Conservation (phyloP, 2,113 vertebrate species). For the Himantopus leucocephalus region DNA sequence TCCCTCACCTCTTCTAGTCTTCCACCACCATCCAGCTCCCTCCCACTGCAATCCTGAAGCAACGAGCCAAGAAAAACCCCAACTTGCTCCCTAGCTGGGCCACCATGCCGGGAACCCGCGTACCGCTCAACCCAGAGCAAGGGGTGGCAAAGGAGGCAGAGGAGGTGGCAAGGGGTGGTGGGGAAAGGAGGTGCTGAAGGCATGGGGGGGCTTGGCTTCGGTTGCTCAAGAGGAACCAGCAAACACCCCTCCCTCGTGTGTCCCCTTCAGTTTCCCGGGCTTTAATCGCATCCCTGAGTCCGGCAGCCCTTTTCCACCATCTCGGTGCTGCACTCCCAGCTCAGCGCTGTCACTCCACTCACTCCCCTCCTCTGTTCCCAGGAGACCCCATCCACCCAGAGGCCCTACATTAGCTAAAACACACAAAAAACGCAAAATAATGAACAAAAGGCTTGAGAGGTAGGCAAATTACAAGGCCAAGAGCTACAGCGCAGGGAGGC, state of each 20-base stretch:
- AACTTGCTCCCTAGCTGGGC: background rate
- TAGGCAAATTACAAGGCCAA: background rate
- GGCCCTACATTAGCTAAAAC: background rate
- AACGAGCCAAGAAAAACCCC: background rate
- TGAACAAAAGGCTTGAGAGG: background rate
- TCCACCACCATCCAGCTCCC: background rate
- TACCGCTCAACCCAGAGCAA: background rate
- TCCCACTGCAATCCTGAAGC: background rate
- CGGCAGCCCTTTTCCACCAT: background rate
- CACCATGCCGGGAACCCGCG: rapidly evolving
- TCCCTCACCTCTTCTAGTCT: background rate
- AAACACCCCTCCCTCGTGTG: background rate
- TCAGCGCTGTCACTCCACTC: rapidly evolving
- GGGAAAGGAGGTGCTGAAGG: background rate
- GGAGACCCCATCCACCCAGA: background rate
- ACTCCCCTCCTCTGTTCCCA: background rate
- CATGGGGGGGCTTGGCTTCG: background rate
- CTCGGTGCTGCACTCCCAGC: rapidly evolving
- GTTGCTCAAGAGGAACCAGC: background rate
- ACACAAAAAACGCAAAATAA: background rate
- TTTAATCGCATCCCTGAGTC: background rate
- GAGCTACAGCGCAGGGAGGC: background rate
- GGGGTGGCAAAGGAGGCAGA: background rate
- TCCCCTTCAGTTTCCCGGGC: background rate
- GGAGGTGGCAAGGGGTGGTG: background rate